These are phyloP conservation scores for Phasianus colchicus DNA, from an alignment of 2,113 vertebrate genomes.

Conservation along the genomic window DNA sequence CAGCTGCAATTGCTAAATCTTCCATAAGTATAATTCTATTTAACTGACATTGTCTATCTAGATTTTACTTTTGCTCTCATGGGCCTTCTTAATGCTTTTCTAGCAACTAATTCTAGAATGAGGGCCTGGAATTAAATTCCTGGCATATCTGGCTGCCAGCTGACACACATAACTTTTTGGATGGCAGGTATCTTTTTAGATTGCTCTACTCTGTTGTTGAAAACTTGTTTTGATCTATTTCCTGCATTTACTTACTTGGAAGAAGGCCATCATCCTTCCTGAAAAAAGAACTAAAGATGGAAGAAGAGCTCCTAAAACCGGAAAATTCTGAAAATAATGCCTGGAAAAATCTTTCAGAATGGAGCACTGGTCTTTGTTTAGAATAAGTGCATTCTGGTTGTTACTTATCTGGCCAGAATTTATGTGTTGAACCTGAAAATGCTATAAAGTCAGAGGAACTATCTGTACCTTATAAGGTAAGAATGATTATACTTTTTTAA, in stretches of 20 bases:
- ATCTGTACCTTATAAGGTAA: background rate
- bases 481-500: background rate
- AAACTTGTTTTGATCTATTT: background rate
- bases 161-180: background rate
- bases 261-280: background rate
- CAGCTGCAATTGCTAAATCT: background rate
- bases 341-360: background rate
- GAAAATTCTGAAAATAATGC: background rate
- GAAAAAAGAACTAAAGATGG: background rate
- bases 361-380: background rate
- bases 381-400: background rate
- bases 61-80: background rate
- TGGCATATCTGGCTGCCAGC: background rate
- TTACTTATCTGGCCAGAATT: background rate
- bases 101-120: background rate
- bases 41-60: background rate
- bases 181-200: background rate
- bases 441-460: background rate
- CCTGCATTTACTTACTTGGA: background rate
- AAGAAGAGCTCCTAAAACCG: background rate
- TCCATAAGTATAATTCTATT: background rate
- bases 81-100: background rate
- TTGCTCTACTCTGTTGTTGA: background rate
- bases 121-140: background rate
- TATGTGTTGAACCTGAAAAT: background rate